phyloP scores from a whole-genome alignment of 1,140 invertebrate genomes.

The Cydia fagiglandana region DNA sequence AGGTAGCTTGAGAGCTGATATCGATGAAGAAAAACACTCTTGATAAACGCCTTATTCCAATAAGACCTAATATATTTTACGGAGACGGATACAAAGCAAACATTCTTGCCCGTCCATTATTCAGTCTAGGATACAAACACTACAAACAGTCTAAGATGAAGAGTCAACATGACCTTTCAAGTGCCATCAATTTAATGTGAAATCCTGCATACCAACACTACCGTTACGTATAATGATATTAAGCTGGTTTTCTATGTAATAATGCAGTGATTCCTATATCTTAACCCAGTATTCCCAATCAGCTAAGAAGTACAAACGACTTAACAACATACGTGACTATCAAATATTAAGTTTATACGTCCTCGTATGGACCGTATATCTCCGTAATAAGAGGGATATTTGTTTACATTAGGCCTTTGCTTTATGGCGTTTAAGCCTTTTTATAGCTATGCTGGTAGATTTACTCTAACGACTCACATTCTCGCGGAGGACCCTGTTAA shows the following conservation, averaged over 20 bases:
- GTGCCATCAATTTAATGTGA: not conserved
- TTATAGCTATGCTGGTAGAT: not conserved
- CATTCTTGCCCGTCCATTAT: not conserved
- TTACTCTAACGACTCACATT: slow-evolving; percentile 23
- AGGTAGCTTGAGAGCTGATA: no score
- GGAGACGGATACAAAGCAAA: no score
- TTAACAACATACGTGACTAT: not conserved
- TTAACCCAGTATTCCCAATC: slow-evolving; percentile 1
- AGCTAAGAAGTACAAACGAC: not conserved
- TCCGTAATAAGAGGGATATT: not conserved
- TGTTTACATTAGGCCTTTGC: not conserved
- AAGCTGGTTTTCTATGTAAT: slow-evolving; percentile 12
- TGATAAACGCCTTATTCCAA: no score
- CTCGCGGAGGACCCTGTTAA: slow-evolving; percentile 13
- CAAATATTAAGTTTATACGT: not conserved
- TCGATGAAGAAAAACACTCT: no score
- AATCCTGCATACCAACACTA: not conserved
- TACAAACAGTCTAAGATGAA: no score
- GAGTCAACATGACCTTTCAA: not conserved
- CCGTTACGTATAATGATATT: slow-evolving; percentile 10
- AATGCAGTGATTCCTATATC: slow-evolving; percentile 4
- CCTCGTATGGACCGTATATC: not conserved
- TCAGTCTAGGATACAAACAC: no score
- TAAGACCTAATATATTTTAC: no score
- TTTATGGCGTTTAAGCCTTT: not conserved